These are phyloP conservation scores for Melinaea menophilus DNA, from an alignment of 2,888 invertebrate species.

Conservation along the genomic window DNA sequence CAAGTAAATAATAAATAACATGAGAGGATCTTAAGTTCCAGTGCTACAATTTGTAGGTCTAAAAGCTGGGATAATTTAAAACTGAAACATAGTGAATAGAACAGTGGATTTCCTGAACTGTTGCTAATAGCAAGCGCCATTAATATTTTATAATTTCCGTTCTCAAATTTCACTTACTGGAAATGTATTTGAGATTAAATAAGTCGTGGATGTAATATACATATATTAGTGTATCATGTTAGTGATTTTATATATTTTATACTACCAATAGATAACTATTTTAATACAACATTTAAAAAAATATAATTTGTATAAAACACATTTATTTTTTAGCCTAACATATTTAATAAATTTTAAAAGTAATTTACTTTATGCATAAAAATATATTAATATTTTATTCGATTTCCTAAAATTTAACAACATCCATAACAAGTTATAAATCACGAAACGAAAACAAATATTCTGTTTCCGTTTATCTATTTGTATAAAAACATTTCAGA, in stretches of 20 bases:
- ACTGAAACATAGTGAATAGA: constrained; percentile 7
- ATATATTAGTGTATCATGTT: not conserved
- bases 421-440: too few species aligned
- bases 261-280: too few species aligned
- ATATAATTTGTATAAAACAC: too few species aligned
- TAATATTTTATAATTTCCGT: constrained; percentile 65
- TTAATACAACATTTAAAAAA: too few species aligned
- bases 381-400: too few species aligned
- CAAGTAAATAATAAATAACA: too few species aligned
- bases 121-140: constrained; percentile 56
- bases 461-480: not conserved
- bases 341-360: too few species aligned
- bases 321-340: too few species aligned
- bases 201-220: constrained; percentile 16
- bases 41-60: too few species aligned
- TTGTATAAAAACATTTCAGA: not conserved
- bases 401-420: too few species aligned
- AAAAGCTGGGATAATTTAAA: not conserved
- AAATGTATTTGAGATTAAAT: constrained; percentile 27
- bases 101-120: constrained; percentile 36
- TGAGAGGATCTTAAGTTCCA: too few species aligned
- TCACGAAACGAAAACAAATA: not conserved
- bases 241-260: not conserved
- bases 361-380: too few species aligned
- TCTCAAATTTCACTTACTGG: constrained; percentile 41